Conservation (phyloP, 2,888 invertebrate species). For the Priocnemis perturbator region DNA sequence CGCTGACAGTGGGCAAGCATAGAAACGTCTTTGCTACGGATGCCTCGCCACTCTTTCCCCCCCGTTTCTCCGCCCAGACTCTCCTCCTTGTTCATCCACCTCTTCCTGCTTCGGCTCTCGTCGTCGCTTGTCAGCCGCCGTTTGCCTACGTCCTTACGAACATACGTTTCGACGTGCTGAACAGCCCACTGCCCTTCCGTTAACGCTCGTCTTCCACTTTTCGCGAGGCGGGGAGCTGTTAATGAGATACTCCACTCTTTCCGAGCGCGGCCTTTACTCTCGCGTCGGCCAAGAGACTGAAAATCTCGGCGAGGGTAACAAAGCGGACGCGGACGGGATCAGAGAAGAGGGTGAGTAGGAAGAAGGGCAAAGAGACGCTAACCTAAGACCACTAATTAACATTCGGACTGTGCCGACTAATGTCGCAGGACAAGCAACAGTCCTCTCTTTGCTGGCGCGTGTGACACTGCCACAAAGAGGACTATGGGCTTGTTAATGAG, state of each 20-base stretch:
- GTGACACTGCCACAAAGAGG: constrained; percentile 3
- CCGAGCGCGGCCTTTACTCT: background rate
- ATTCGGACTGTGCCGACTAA: constrained; percentile 35
- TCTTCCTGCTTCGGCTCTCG: constrained; percentile 3
- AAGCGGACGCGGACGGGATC: background rate
- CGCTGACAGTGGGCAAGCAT: constrained; percentile 62
- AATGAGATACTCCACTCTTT: constrained; percentile 15
- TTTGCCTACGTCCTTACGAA: constrained; percentile 20
- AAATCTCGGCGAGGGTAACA: background rate
- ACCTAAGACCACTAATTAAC: constrained; percentile 43
- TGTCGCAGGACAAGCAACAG: constrained; percentile 6
- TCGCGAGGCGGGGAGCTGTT: constrained; percentile 13
- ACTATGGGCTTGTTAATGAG: background rate
- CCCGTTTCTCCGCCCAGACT: constrained; percentile 14
- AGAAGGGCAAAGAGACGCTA: constrained; percentile 18
- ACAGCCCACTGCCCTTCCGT: constrained; percentile 20
- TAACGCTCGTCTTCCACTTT: constrained; percentile 3
- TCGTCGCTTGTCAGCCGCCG: constrained; percentile 26
- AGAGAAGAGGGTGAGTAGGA: background rate
- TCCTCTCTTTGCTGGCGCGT: background rate
- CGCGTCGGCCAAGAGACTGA: background rate
- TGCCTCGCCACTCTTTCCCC: constrained; percentile 43
- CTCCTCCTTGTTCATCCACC: constrained; percentile 17
- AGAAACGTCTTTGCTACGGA: constrained; percentile 58
- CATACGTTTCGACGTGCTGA: constrained; percentile 17